These are phyloP conservation scores for Drosophila trichaetosa DNA, from an alignment of 2,888 invertebrate genomes.

Conservation along the genomic window DNA sequence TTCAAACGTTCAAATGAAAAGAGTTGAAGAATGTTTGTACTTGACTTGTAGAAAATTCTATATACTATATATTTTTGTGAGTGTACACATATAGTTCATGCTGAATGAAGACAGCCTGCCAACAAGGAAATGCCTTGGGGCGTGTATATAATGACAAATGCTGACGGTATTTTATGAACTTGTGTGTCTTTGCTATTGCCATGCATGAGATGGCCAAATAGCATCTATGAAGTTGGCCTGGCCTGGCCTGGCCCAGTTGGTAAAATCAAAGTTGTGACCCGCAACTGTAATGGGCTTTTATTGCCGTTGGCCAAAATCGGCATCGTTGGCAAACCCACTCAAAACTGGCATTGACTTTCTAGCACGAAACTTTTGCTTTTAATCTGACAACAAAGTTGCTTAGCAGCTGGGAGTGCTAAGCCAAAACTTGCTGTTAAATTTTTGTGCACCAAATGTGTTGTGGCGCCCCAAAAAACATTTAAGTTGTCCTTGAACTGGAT, in stretches of 20 bases:
- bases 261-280: slow-evolving; percentile 73
- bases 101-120: background rate
- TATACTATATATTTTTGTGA: background rate
- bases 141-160: slow-evolving; percentile 6
- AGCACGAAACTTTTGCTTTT: slow-evolving; percentile 66
- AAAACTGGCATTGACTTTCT: slow-evolving; percentile 33
- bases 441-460: slow-evolving; percentile 40
- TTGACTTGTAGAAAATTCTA: background rate
- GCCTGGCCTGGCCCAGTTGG: slow-evolving; percentile 57
- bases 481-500: slow-evolving; percentile 65
- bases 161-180: slow-evolving; percentile 6
- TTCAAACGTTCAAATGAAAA: background rate
- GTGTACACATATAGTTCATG: background rate
- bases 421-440: slow-evolving; percentile 38
- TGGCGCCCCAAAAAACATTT: slow-evolving; percentile 46
- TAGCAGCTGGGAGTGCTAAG: slow-evolving; percentile 36
- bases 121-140: background rate
- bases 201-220: slow-evolving; percentile 9
- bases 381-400: slow-evolving; percentile 72
- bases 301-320: slow-evolving; percentile 46
- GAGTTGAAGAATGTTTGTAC: background rate
- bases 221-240: background rate
- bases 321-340: slow-evolving; percentile 21
- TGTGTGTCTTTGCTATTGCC: slow-evolving; percentile 2
- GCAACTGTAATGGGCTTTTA: slow-evolving; percentile 70